A percentile compares a stretch with the other conserved stretches of the same genome.
Conservation (phyloP, 2,888 invertebrate species). For the Microctonus brassicae region DNA sequence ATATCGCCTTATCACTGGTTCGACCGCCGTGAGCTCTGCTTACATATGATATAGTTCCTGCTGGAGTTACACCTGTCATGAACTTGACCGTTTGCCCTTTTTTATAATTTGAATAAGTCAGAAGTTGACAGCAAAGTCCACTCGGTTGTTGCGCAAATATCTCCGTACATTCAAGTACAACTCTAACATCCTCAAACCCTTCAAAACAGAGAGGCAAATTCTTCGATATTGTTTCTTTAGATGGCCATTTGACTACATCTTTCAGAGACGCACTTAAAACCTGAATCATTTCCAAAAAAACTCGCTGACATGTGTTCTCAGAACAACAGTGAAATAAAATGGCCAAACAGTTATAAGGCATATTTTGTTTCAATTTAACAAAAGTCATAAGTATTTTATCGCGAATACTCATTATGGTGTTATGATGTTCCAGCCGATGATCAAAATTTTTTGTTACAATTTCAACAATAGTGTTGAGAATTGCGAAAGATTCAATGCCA, state of each 20-base stretch:
- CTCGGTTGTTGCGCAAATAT: conserved; percentile 47
- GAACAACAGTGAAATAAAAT: conserved; percentile 13
- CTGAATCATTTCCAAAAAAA: conserved; percentile 23
- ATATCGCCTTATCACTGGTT: conserved; percentile 19
- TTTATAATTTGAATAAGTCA: conserved; percentile 52
- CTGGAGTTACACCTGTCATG: conserved; percentile 50
- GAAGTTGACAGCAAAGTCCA: conserved; percentile 45
- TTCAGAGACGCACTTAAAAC: conserved; percentile 22
- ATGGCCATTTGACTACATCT: conserved; percentile 24
- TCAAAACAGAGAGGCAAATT: conserved; percentile 52
- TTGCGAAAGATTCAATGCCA: conserved; percentile 27
- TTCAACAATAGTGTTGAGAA: conserved; percentile 31
- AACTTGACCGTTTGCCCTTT: conserved; percentile 48
- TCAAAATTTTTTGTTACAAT: conserved; percentile 3
- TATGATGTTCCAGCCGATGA: background rate
- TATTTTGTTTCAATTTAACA: conserved; percentile 39
- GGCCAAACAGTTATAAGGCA: conserved; percentile 31
- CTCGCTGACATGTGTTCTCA: conserved; percentile 14
- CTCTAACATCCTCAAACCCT: conserved; percentile 42
- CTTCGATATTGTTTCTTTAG: conserved; percentile 43
- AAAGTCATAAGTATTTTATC: conserved; percentile 29
- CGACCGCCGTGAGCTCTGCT: conserved; percentile 45
- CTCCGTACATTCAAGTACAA: conserved; percentile 54
- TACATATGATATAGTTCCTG: conserved; percentile 47
- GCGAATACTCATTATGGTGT: conserved; percentile 7